Conservation (phyloP, 2,797 vertebrate species). For the Takifugu rubripes region DNA sequence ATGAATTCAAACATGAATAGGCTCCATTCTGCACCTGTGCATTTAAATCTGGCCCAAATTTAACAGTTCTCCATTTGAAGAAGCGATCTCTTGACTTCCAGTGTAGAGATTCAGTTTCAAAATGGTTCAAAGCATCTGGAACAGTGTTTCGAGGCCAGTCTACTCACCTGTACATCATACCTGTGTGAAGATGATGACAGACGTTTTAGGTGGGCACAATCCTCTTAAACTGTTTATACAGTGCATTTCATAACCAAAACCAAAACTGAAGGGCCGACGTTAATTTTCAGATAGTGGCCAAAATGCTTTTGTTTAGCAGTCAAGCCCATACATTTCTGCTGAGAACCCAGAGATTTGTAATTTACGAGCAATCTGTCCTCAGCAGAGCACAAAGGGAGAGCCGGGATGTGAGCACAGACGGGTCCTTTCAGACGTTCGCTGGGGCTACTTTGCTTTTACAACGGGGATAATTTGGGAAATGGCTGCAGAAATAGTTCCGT, state of each 20-base stretch:
- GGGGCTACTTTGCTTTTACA: conserved; percentile 1
- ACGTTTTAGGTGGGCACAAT: no score
- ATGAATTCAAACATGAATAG: no score
- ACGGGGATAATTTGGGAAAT: conserved; percentile 25
- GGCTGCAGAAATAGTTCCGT: conserved; percentile 13
- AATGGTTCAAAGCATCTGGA: no score
- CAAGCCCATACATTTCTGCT: background rate
- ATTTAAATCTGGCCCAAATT: no score
- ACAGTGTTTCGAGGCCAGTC: no score
- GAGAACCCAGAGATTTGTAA: conserved; percentile 5
- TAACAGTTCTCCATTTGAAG: no score
- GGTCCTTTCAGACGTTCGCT: conserved; percentile 5
- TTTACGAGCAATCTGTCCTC: conserved; percentile 9
- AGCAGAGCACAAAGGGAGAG: conserved; percentile 5
- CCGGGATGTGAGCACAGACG: conserved; percentile 16
- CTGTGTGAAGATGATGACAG: no score
- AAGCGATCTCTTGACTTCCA: no score
- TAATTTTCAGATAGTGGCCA: background rate
- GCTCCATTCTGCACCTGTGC: no score
- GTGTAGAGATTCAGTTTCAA: no score
- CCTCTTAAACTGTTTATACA: no score
- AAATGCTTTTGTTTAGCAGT: background rate
- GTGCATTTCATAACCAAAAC: background rate
- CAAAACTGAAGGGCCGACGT: background rate
- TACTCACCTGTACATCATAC: no score